Evolutionary conservation across 2,888 invertebrate species (phyloP), one percentile per base, ranked within the genome.

Genomic region (Brachyopa scutellaris): DNA sequence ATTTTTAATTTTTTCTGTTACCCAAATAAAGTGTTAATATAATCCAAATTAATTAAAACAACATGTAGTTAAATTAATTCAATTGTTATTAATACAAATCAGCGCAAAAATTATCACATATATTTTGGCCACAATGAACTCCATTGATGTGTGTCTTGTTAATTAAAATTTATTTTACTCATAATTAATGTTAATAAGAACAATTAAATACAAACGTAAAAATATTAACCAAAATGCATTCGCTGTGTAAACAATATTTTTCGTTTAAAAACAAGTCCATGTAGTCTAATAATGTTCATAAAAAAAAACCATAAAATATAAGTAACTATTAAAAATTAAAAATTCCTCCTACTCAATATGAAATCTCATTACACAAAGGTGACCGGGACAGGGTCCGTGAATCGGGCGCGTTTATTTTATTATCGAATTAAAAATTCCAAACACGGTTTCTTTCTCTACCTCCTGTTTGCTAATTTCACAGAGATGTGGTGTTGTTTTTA

Each of bases 101-200:
- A 59, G 47, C 23, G 47, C 47, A 49, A 42, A 55, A 72, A 78
- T 72, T 29, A 79, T 61, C 59, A 26, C 38, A 79, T 55, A 67
- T 73, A 66, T 66, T 66, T 51, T n/a, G n/a, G 49, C 40, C 29
- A 62, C 64, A 66, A 57, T 33, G 11, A 72, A 33, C 33, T 55
- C 5, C 47, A 36, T 11, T 21, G 42, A 47, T 57, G 33, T 69
- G 67, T 69, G 47, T 77, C 70, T 77, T 77, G 77, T 78, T 78
- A 72, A 78, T 78, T 59, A 72, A 78, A 72, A 78, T 78, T 73
- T 79, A 79, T 79, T 31, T 21, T 59, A n/a, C 59, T 55, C 59
- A 45, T 53, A 66, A 67, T 66, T 55, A 79, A 73, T 55, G 64
- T 72, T 72, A 59, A 66, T 42, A 59, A 11, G 33, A 26, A 26